Conservation (phyloP, 2,888 invertebrate genomes). For the Trissolcus japonicus region DNA sequence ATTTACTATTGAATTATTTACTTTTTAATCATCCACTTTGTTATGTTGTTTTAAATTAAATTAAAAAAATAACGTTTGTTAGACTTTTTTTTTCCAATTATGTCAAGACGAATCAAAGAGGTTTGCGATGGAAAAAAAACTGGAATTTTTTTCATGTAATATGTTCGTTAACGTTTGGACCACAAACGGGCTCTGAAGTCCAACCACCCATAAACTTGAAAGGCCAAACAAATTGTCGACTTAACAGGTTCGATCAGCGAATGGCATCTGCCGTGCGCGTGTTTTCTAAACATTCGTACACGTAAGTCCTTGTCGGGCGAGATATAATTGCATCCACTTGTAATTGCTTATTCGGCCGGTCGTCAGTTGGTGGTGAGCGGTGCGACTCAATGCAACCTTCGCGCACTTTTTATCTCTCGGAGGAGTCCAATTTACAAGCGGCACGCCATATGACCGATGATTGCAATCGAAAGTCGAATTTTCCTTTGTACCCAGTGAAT, state of each 20-base stretch:
- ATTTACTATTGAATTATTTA: no score
- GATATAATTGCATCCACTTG: slow-evolving; percentile 48
- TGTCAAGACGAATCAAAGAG: slow-evolving; percentile 1
- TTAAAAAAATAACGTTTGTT: neutral
- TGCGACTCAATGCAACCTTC: slow-evolving; percentile 26
- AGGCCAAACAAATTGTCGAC: slow-evolving; percentile 25
- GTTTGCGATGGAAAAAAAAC: neutral
- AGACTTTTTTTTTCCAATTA: neutral
- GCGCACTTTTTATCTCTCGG: slow-evolving; percentile 23
- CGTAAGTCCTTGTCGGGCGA: slow-evolving; percentile 6
- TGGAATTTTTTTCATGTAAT: neutral
- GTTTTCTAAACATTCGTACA: slow-evolving; percentile 35
- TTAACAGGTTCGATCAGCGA: slow-evolving; percentile 37
- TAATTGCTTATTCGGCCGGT: slow-evolving; percentile 49
- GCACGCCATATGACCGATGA: slow-evolving; percentile 44
- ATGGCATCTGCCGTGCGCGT: slow-evolving; percentile 42
- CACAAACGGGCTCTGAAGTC: slow-evolving; percentile 12
- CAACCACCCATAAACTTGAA: slow-evolving; percentile 10
- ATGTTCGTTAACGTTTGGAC: slow-evolving; percentile 1
- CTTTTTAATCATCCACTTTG: no score
- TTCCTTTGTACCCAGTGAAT: slow-evolving; percentile 39
- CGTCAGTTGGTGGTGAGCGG: slow-evolving; percentile 39
- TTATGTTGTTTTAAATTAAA: no score
- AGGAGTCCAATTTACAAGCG: slow-evolving; percentile 37
- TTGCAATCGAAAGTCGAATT: slow-evolving; percentile 30